Evolutionary conservation across 2,797 vertebrate genomes (phyloP).

Genomic region (Hylomyscus alleni): DNA sequence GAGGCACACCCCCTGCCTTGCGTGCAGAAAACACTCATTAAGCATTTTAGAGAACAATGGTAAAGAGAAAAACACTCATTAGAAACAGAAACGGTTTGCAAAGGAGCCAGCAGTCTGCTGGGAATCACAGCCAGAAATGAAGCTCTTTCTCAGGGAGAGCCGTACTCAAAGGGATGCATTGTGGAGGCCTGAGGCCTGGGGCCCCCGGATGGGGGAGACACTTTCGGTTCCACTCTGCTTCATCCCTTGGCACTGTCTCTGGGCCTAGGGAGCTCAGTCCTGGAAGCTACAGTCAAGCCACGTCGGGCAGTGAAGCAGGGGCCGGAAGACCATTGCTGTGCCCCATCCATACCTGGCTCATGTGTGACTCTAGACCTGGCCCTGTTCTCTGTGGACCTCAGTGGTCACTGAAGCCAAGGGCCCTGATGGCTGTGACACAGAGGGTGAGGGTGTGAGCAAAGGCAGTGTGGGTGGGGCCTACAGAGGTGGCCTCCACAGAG

Average conservation of each 20-base stretch:
- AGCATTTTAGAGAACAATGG: constrained; percentile 72
- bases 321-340: too few relatives aligned
- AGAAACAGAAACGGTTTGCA: constrained; percentile 71
- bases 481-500: not conserved
- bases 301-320: rapidly evolving
- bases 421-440: not conserved
- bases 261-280: not conserved
- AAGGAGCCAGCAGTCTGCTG: constrained; percentile 5
- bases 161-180: rapidly evolving
- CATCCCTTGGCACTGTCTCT: too few relatives aligned
- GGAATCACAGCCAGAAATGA: constrained; percentile 10
- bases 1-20: constrained; percentile 33
- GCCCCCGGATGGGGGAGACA: not conserved
- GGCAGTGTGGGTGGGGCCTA: rapidly evolving
- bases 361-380: not conserved
- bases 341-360: not conserved
- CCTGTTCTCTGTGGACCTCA: not conserved
- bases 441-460: rapidly evolving
- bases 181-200: not conserved
- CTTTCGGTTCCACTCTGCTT: not conserved
- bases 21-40: constrained; percentile 64
- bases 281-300: rapidly evolving
- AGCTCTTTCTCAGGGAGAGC: not conserved
- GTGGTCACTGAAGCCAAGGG: not conserved
- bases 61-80: constrained; percentile 73